phyloP scores from a whole-genome alignment of 2,797 vertebrate species.

The Myotis findleyi region DNA sequence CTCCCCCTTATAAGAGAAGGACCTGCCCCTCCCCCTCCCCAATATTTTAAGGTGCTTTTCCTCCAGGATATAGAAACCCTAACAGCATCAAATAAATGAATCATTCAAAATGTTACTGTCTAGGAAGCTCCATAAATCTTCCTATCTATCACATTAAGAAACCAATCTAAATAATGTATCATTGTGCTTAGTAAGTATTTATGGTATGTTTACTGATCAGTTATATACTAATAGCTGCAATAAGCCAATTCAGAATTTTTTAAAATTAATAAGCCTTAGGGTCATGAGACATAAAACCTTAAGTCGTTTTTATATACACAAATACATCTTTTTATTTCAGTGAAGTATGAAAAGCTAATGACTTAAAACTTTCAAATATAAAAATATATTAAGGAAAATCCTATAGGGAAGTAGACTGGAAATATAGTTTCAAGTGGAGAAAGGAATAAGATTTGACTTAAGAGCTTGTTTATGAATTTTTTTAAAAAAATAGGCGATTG shows the following conservation, averaged over 20 bases:
- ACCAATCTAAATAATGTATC: not conserved
- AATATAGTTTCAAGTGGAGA: not conserved
- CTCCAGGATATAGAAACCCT: not conserved
- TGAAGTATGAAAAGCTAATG: constrained; percentile 23
- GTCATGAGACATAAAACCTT: not conserved
- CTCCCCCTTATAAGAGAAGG: not conserved
- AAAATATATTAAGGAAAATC: constrained; percentile 51
- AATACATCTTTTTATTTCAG: constrained; percentile 18
- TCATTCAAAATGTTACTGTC: not conserved
- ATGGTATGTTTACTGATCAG: not conserved
- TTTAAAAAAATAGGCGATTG: not conserved
- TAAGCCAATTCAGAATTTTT: constrained; percentile 7
- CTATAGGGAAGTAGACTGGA: not conserved
- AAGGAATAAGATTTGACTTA: not conserved
- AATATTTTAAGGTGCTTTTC: constrained; percentile 4
- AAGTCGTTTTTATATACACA: not conserved
- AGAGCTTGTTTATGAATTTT: constrained; percentile 18
- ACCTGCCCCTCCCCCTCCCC: not conserved
- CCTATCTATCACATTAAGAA: not conserved
- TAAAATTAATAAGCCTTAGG: not conserved
- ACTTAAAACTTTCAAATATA: constrained; percentile 27
- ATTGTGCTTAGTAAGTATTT: constrained; percentile 43
- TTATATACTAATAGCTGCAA: not conserved
- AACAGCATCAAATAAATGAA: not conserved
- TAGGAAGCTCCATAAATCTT: not conserved